Base-by-base conservation (phyloP, 2,888 invertebrate genomes). In the Plagiodera versicolora region DNA sequence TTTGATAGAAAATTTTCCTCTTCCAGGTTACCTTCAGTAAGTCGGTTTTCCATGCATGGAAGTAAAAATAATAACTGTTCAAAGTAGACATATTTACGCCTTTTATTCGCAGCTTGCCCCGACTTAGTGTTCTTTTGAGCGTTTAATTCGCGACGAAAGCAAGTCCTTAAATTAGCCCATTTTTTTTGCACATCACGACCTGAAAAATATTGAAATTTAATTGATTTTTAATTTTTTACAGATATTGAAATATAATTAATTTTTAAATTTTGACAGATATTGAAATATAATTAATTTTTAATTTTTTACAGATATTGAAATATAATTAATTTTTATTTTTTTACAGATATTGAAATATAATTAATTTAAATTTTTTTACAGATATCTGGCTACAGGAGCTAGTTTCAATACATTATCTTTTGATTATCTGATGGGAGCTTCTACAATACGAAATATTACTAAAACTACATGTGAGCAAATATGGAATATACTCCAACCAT, bases 401-500 rank as follows among this genome's bases (percentile, higher is more conserved):
- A 49, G 49, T 49, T 49, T 24, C 49, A 49, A 49, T 49, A 49
- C 49, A 24, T 24, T 49, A 24, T 49, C 19, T 20, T 49, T 49
- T 49, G 49, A 49, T 20, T 49, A 49, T 24, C 24, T 49, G 24
- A 49, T 49, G 19, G 49, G 49, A 20, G 49, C 49, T 18, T 49
- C 49, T 49, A 47, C 47, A 47, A n/a, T 47, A 47, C 47, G 47
- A 47, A n/a, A 47, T 47, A 47, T 47, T 47, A 17, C 18, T 16
- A 47, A 47, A 47, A 47, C 47, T 16, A 47, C 47, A 17, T 47
- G 47, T 47, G 47, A 47, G 49, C 49, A 49, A 24, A 49, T 49
- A 49, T 49, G 49, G 49, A 49, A 49, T 18, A 49, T 49, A 49
- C 49, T 49, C 24, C 49, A 49, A 49, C 47, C 47, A 47, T 24